Conservation (phyloP, 37 sponge, comb jelly and placozoan species). For the Bolinopsis microptera region DNA sequence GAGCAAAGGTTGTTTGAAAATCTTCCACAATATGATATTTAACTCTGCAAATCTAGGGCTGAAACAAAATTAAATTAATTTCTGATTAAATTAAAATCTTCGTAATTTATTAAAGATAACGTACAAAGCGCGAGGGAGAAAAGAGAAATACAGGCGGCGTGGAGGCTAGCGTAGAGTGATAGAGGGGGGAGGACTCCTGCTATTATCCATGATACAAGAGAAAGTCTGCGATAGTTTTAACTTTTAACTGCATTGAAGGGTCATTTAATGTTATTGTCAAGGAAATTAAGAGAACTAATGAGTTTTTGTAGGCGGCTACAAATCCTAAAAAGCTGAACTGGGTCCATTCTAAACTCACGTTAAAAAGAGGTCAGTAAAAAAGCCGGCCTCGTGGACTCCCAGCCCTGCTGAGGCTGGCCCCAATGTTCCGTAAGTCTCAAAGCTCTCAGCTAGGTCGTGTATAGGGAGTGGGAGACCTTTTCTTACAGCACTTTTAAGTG, state of each 20-base stretch:
- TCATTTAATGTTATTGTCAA: no score
- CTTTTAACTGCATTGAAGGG: no score
- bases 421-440: constrained; percentile 5
- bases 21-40: no score
- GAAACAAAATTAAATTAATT: no score
- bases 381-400: constrained; percentile 27
- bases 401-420: constrained; percentile 36
- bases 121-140: not conserved
- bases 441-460: constrained; percentile 38
- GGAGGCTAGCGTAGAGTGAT: constrained; percentile 34
- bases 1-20: no score
- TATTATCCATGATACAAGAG: constrained; percentile 6
- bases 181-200: not conserved
- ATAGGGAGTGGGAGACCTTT: not conserved
- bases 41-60: no score
- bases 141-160: not conserved
- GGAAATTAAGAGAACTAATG: no score
- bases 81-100: no score
- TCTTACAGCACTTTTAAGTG: not conserved
- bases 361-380: not conserved
- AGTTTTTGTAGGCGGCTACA: no score
- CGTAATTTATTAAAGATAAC: no score
- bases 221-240: no score
- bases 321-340: no score
- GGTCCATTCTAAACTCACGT: constrained; percentile 12